Percentiles rank a stretch among this genome's conserved stretches.
These are phyloP conservation scores for Drosophila kuntzei DNA, from an alignment of 2,888 invertebrate species.

Conservation along the genomic window DNA sequence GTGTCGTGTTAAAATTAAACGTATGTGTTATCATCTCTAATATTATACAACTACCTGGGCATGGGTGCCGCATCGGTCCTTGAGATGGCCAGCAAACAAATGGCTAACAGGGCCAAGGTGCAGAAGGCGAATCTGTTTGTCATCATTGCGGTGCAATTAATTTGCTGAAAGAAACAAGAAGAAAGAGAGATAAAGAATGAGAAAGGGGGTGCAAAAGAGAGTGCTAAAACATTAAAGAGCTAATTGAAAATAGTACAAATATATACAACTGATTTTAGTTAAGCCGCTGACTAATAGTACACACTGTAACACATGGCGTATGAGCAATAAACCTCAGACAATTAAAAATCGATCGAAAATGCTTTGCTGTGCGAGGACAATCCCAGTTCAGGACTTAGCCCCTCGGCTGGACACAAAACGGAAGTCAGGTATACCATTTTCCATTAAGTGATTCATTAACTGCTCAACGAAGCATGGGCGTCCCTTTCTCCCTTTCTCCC, in stretches of 20 bases:
- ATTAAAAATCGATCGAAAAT: conserved; percentile 67
- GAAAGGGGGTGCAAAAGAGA: not conserved
- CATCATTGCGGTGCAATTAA: conserved; percentile 72
- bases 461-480: conserved; percentile 49
- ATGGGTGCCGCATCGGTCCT: conserved; percentile 84
- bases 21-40: not conserved
- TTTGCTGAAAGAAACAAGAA: conserved; percentile 48
- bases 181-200: not conserved
- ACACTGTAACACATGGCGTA: conserved; percentile 4
- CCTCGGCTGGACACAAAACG: conserved; percentile 44
- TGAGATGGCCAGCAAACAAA: conserved; percentile 82
- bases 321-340: conserved; percentile 36
- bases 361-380: conserved; percentile 5
- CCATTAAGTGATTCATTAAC: conserved; percentile 81
- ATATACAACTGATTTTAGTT: not conserved
- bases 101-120: conserved; percentile 75
- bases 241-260: not conserved
- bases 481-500: not conserved
- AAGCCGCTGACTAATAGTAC: not conserved
- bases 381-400: conserved; percentile 7
- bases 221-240: not conserved
- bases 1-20: not conserved
- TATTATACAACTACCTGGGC: conserved; percentile 85
- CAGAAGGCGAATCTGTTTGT: conserved; percentile 79
- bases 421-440: conserved; percentile 68